Evolutionary conservation across 1,140 invertebrate genomes (phyloP), one percentile per base, ranked within the genome.

Genomic region (Heliconius congener): DNA sequence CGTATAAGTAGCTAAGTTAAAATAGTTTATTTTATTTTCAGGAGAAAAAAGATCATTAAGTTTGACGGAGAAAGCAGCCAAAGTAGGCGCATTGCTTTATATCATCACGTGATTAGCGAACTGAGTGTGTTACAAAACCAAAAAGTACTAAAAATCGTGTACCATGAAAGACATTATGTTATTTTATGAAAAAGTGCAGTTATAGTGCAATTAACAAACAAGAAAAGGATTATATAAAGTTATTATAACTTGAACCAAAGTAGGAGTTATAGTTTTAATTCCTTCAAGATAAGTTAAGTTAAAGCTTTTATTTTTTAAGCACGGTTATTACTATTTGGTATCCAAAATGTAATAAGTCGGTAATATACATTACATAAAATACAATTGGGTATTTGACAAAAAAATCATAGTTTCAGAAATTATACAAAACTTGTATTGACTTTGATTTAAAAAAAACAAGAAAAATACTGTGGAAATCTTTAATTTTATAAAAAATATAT

Each of bases 171-270:
- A 66, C 60, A 30, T 66, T 27, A 27, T 27, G 3, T 66, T 57
- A 46, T 46, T 9, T 57, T 23, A 57, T 57, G 19, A 23, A 57
- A 57, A 57, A 66, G 23, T 66, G 60, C 60, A 66, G 23, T 66
- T 23, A 66, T 2, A 57, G 23, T 66, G 60, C 19, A 66, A 66
- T 27, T n/a, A 27, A 27, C 23, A 66, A 66, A 11, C 3, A n/a
- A 57, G 8, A 46, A 57, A 23, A 57, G 55, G n/a, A 57, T 23
- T 57, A 57, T 52, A 76, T 18, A 52, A 52, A 18, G 16, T 52
- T 70, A 74, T 50, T 52, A 70, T 82, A 55, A 78, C 50, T 50
- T 78, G 76, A 83, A 87, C 86, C 87, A 89, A 89, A 87, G 83
- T 82, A 81, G 76, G 76, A 42, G 73, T 72, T 57, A 55, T 77